Base-by-base conservation (phyloP, 1,140 invertebrate genomes). In the Hypsibius dujardini region DNA sequence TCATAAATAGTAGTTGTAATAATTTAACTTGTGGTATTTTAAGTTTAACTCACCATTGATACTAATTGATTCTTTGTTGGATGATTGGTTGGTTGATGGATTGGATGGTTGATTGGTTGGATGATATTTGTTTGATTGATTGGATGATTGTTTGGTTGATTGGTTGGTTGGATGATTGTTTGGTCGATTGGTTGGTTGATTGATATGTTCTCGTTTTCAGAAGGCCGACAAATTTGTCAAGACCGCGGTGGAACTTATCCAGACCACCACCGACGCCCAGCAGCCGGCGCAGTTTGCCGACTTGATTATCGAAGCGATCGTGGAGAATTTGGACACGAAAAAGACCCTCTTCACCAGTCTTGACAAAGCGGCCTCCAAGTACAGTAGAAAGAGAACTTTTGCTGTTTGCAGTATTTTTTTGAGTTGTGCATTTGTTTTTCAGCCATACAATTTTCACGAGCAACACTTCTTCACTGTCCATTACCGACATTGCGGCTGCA, bases 151-250 rank as follows among this genome's bases (percentile, higher is more conserved):
- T n/a, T n/a, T n/a, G n/a, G n/a, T n/a, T n/a, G n/a, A n/a, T n/a
- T n/a, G n/a, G n/a, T n/a, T n/a, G n/a, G n/a, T n/a, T n/a, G n/a
- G n/a, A n/a, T n/a, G n/a, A n/a, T n/a, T n/a, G n/a, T n/a, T n/a
- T n/a, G n/a, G n/a, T n/a, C n/a, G n/a, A n/a, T n/a, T n/a, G n/a
- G n/a, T n/a, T n/a, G n/a, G n/a, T n/a, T n/a, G n/a, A n/a, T n/a
- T n/a, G n/a, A n/a, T n/a, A 59, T 46, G 46, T 70, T 71, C 3
- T 71, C 72, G 67, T n/a, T 72, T 74, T 72, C 62, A 81, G 78
- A 76, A 73, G 46, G 85, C 82, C 28, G 83, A 86, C 75, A 84
- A 86, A 75, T 90, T 88, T 80, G 79, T 89, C 0, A 74, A 80
- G 0, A 84, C 86, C 40, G 80, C 86, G 0, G 75, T 88, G 71